Evolutionary conservation across 2,113 vertebrate species (phyloP), one percentile per base, ranked within the genome.

Genomic region (Opisthocomus hoazin): DNA sequence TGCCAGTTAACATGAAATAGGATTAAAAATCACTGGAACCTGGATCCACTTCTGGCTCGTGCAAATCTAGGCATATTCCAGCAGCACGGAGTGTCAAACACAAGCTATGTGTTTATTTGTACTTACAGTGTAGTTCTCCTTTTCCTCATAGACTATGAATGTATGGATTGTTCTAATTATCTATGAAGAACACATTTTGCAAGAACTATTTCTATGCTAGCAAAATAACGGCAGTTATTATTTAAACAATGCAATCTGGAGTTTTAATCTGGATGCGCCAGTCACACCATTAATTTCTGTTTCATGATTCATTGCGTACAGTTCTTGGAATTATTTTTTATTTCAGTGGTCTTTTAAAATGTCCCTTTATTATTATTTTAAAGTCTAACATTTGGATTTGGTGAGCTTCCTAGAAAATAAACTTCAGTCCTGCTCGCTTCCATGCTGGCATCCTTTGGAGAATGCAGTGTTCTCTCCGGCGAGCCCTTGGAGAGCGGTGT

Each of bases 91-190:
- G 43, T 24, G 81, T 87, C 77, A 89, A 91, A 74, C 60, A 76
- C 90, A 94, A 92, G 65, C 10, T 69, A 41, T 51, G 80, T n/a
- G 30, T 75, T 91, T 90, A 61, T 94, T 90, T 96, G 50, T 68
- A 32, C 70, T 96, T 70, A 16, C 11, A 64, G 23, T 12, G 56
- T 43, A 75, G 43, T 89, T 95, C 66, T 86, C 43, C 7, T 85
- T 95, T 64, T 83, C 56, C 74, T 68, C 51, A 51, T 41, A 54
- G 79, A 23, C 53, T 61, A 23, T 61, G 74, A 91, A 76, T 32
- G 21, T 75, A 91, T 76, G 74, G 53, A 56, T 89, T 91, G 70
- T 54, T 71, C 77, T 87, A 64, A 82, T 81, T 85, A 58, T 53
- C 65, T 27, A 0, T n/a, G 57, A 90, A 76, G 74, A 85, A 60